Conservation (phyloP, 2,888 invertebrate genomes). For the Coleophora flavipennella region DNA sequence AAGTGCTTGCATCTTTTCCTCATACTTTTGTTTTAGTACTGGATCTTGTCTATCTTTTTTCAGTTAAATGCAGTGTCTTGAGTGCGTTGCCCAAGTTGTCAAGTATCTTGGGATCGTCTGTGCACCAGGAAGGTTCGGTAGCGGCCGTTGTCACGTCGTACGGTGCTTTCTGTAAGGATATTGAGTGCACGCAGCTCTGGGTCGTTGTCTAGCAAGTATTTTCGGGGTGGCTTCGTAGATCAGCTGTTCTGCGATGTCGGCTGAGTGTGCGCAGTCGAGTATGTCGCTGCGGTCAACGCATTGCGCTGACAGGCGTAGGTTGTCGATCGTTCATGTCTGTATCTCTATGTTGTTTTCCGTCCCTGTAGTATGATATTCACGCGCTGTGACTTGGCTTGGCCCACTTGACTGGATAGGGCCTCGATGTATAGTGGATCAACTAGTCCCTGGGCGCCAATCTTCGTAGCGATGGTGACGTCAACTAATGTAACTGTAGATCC, state of each 20-base stretch:
- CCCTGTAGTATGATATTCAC: background rate
- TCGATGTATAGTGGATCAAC: background rate
- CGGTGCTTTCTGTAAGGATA: background rate
- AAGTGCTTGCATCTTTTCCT: background rate
- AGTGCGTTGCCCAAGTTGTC: background rate
- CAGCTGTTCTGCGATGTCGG: background rate
- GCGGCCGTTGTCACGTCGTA: background rate
- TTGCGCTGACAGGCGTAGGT: background rate
- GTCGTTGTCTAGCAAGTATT: background rate
- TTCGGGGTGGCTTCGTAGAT: background rate
- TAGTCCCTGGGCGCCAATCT: constrained; percentile 1
- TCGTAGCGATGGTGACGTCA: background rate
- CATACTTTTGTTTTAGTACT: background rate
- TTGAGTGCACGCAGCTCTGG: constrained; percentile 1
- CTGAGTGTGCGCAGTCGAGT: background rate
- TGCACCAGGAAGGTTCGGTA: background rate
- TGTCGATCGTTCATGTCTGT: background rate
- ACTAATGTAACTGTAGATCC: constrained; percentile 1
- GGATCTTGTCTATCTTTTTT: background rate
- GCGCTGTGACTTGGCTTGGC: background rate
- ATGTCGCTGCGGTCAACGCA: background rate
- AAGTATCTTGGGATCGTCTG: background rate
- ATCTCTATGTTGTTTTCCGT: background rate
- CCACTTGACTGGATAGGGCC: background rate
- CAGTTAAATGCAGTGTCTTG: background rate